Conservation (phyloP, 2,113 vertebrate species). For the Gavialis gangeticus region DNA sequence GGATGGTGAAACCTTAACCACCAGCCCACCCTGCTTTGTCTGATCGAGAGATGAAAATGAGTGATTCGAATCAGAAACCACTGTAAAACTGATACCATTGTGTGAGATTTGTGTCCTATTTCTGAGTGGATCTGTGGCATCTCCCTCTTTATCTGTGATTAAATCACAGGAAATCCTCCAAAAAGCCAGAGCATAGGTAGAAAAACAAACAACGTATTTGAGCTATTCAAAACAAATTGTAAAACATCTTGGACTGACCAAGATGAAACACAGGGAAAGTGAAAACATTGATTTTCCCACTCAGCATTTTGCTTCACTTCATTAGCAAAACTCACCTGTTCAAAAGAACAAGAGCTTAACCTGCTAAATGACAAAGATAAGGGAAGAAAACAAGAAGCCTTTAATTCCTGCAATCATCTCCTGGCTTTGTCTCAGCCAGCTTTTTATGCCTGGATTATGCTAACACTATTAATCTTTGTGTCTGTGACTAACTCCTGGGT, state of each 20-base stretch:
- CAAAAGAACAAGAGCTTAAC: not conserved
- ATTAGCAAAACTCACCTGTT: not conserved
- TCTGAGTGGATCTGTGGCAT: not conserved
- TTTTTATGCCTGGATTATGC: not conserved
- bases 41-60: not conserved
- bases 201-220: not conserved
- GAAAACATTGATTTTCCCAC: not conserved
- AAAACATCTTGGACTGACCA: fast-evolving
- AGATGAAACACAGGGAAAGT: not conserved
- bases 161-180: fast-evolving
- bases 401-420: not conserved
- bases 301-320: not conserved
- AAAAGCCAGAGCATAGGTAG: not conserved
- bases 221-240: not conserved
- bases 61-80: not conserved
- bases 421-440: conserved; percentile 25
- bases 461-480: not conserved
- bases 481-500: not conserved
- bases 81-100: not conserved
- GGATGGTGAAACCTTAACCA: not conserved
- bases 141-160: not conserved
- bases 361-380: not conserved
- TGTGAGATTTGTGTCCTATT: not conserved
- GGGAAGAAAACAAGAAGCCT: not conserved
- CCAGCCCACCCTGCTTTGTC: not conserved